Evolutionary conservation across 2,888 invertebrate genomes (phyloP), one percentile per base, ranked within the genome.

Genomic region (Biston stratarius): DNA sequence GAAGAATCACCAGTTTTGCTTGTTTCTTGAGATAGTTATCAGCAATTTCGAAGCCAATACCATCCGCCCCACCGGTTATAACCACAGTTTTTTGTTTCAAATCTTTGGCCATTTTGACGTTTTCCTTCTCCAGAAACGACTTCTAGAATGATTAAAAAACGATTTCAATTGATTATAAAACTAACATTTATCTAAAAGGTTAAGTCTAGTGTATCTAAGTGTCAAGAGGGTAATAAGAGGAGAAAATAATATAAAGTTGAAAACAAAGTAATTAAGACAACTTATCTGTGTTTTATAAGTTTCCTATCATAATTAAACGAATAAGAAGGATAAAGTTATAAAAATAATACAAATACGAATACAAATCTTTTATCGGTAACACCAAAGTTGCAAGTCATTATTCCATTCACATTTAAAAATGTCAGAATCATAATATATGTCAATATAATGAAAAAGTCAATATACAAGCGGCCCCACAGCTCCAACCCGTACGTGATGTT

Each of bases 1-100:
- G 76, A 0, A 89, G 62, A 9, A 87, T 74, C 2, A 77, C 69
- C 0, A 77, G 57, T 71, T 75, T 85, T 0, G 81, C 86, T 55
- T 92, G 93, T 66, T 91, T 90, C 60, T 85, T 82, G 7, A 95
- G 79, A 36, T 93, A 88, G 63, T 88, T 89, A 6, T 87, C 86
- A 1, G 89, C 91, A 62, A 90, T 94, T 64, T 84, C 85, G 38
- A 85, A 85, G 0, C 95, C 95, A 58, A 95, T 94, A 0, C 95
- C 95, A 14, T 84, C 83, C 0, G 95, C 94, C 24, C 91, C 95
- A 0, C 95, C 95, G 0, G 95, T 95, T 14, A 95, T 74, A 0
- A 84, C 77, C 6, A 81, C 72, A 0, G 79, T 74, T 74, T 78
- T 80, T 34, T 83, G 78, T 61, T 75, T 73, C 0, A 82, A 55